Percentiles rank a stretch among this genome's conserved stretches.
phyloP scores from a whole-genome alignment of 2,113 vertebrate species.

The Oxyura jamaicensis region DNA sequence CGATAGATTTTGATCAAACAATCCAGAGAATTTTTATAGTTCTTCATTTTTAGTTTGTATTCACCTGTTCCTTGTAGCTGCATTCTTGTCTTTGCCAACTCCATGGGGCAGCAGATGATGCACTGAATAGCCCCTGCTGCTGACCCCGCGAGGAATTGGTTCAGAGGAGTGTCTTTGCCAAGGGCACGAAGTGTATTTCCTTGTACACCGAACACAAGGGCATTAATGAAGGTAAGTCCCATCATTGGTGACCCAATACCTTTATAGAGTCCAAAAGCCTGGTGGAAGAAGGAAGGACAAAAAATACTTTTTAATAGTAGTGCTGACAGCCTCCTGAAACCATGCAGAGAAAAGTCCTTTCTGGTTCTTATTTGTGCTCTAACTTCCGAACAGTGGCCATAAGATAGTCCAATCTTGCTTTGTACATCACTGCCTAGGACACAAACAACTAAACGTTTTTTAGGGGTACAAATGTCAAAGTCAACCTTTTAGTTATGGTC shows the following conservation, averaged over 20 bases:
- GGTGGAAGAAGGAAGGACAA: background rate
- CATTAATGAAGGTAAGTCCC: slow-evolving; percentile 98
- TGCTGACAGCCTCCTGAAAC: background rate
- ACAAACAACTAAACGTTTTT: background rate
- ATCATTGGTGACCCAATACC: slow-evolving; percentile 98
- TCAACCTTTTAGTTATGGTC: background rate
- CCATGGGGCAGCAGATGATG: slow-evolving; percentile 96
- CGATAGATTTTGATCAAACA: slow-evolving; percentile 91
- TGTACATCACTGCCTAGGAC: background rate
- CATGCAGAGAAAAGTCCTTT: background rate
- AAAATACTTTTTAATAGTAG: background rate
- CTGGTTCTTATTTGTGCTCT: background rate
- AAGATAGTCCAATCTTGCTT: background rate
- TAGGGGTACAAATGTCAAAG: background rate
- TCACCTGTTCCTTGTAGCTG: slow-evolving; percentile 92
- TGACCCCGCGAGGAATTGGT: slow-evolving; percentile 94
- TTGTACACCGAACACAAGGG: slow-evolving; percentile 95
- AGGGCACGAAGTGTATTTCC: slow-evolving; percentile 89
- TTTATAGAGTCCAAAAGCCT: slow-evolving; percentile 93
- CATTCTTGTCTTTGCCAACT: slow-evolving; percentile 96
- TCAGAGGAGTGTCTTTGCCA: slow-evolving; percentile 86
- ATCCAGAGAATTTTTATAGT: slow-evolving; percentile 94
- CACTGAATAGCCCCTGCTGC: slow-evolving; percentile 93
- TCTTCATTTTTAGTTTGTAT: slow-evolving; percentile 83
- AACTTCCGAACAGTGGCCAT: background rate